A percentile compares a stretch with the other conserved stretches of the same genome.
These are phyloP conservation scores for Hippopotamyrus pictus DNA, from an alignment of 2,797 vertebrate species.

Conservation along the genomic window DNA sequence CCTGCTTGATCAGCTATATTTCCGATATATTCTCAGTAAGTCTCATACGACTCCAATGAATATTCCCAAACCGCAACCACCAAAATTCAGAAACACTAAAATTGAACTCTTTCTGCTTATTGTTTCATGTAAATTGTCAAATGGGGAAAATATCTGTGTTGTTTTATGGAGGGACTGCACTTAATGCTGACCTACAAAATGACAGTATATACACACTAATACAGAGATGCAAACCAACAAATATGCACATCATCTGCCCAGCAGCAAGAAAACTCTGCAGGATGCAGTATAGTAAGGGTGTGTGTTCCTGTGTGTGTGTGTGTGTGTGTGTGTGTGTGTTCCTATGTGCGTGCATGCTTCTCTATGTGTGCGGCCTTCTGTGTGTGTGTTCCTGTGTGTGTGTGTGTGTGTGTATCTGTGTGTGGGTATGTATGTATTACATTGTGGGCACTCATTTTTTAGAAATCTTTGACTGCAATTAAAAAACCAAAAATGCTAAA, in stretches of 20 bases:
- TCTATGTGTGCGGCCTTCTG: too few relatives aligned
- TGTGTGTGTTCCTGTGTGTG: conserved; percentile 11
- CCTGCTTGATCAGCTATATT: background rate
- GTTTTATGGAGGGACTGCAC: background rate
- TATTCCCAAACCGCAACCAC: background rate
- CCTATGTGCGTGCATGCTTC: too few relatives aligned
- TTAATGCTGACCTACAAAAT: background rate
- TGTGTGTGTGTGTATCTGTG: background rate
- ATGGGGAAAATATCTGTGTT: background rate
- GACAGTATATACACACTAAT: background rate
- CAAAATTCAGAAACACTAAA: background rate
- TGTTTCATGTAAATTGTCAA: background rate
- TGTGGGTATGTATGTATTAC: background rate
- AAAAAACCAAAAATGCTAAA: background rate
- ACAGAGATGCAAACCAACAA: background rate
- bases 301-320: conserved; percentile 5
- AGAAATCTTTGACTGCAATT: background rate
- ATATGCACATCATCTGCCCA: too few relatives aligned
- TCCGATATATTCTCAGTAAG: background rate
- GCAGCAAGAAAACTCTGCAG: too few relatives aligned
- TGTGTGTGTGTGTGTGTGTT: background rate
- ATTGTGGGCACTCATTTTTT: background rate
- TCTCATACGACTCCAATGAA: background rate
- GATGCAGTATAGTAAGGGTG: background rate
- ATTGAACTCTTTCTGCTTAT: too few relatives aligned